Base-by-base conservation (phyloP, 2,888 invertebrate genomes). In the Zelleria hepariella region DNA sequence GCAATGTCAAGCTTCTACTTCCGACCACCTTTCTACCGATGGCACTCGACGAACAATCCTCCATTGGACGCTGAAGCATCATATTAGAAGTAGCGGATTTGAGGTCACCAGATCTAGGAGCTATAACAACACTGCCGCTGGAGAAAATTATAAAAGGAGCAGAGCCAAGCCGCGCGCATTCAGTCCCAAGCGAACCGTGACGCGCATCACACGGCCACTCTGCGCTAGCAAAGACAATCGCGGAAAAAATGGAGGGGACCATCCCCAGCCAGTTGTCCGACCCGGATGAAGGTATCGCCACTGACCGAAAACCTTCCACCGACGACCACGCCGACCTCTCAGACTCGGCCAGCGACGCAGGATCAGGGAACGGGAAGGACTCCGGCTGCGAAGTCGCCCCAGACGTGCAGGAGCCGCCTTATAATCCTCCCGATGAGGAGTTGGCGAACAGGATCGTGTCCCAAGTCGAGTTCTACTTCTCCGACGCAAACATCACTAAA, bases 401-500 rank as follows among this genome's bases (percentile, higher is more conserved):
- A 60, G 88, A 89, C 52, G 71, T 87, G 2, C 90, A 90, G 70
- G 92, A 92, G 69, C 90, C 92, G 3, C 92, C 92, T 0, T 93
- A 93, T 77, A 82, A 85, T 0, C 91, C 91, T 0, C 96, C 95
- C 0, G 93, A 92, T 65, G 95, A 95, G 4, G 95, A 95, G 67
- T 80, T 95, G 32, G 92, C 94, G 10, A 91, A 93, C 63, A 92
- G 94, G 69, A 96, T 97, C 68, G 92, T 94, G 57, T 91, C 94
- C 55, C 96, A 96, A 77, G 98, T 98, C 24, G 98, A 98, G 84
- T 97, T 95, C 77, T 98, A 98, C 82, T 98, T 98, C 84, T 96
- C 97, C 62, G 97, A 98, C 75, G 96, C 95, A 58, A 97, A 97
- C 78, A 96, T 98, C 67, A 93, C 96, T 3, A 98, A 98, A 78